A percentile compares a stretch with the other conserved stretches of the same genome.
phyloP scores from a whole-genome alignment of 2,888 invertebrate species.

The Chrysolina haemoptera region DNA sequence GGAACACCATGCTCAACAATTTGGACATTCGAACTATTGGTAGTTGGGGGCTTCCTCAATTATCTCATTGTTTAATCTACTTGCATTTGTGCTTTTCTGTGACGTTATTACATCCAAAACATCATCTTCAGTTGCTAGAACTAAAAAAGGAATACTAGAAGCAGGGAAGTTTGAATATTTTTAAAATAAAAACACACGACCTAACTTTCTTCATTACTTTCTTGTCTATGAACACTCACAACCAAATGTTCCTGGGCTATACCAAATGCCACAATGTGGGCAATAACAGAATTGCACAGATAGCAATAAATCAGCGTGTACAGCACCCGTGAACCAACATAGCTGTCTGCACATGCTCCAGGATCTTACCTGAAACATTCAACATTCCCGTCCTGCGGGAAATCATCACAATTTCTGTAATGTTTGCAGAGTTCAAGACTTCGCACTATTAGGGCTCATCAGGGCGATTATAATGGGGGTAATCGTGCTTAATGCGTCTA shows the following conservation, averaged over 20 bases:
- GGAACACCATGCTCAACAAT: too few relatives aligned
- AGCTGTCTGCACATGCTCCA: slow-evolving; percentile 17
- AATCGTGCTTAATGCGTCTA: slow-evolving; percentile 27
- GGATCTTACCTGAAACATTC: slow-evolving; percentile 18
- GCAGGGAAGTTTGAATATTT: too few relatives aligned
- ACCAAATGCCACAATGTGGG: neutral
- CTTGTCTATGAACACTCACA: neutral
- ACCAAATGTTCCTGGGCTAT: neutral
- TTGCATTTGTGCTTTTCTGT: too few relatives aligned
- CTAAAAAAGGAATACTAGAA: too few relatives aligned
- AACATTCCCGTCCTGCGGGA: slow-evolving; percentile 15
- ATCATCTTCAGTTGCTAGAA: too few relatives aligned
- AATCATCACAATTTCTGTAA: slow-evolving; percentile 21
- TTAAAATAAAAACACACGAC: too few relatives aligned
- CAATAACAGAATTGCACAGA: neutral
- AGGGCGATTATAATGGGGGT: slow-evolving; percentile 36
- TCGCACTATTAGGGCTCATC: slow-evolving; percentile 37
- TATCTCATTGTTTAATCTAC: too few relatives aligned
- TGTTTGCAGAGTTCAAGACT: slow-evolving; percentile 27
- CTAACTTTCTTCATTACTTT: too few relatives aligned
- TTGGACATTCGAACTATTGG: too few relatives aligned
- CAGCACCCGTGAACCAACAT: slow-evolving; percentile 15
- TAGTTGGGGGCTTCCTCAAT: too few relatives aligned
- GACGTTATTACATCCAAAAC: too few relatives aligned
- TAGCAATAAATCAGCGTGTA: slow-evolving; percentile 11